phyloP scores from a whole-genome alignment of 2,888 invertebrate species.

The Drosophila recens region DNA sequence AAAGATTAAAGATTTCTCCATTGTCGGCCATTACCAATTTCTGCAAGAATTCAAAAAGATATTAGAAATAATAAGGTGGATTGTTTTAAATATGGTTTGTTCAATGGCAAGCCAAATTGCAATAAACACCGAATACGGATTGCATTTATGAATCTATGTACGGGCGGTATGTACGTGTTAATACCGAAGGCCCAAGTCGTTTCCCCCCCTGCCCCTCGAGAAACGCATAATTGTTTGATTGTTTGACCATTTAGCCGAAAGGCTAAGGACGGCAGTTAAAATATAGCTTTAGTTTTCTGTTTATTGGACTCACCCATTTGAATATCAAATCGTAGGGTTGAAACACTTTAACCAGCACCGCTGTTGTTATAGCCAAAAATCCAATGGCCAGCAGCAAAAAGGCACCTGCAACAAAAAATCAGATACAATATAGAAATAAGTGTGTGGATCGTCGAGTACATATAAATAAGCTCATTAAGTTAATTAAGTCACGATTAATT shows the following conservation, averaged over 20 bases:
- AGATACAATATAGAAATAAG: constrained; percentile 19
- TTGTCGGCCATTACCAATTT: constrained; percentile 90
- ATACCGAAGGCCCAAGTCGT: constrained; percentile 41
- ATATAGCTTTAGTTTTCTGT: constrained; percentile 39
- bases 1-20: constrained; percentile 93
- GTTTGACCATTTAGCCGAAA: constrained; percentile 48
- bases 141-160: constrained; percentile 32
- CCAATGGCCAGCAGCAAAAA: constrained; percentile 90
- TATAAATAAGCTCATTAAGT: constrained; percentile 67
- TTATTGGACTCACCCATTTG: constrained; percentile 87
- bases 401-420: constrained; percentile 88
- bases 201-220: not conserved
- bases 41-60: constrained; percentile 84
- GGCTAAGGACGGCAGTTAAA: constrained; percentile 63
- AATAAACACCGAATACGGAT: constrained; percentile 35
- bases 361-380: constrained; percentile 88
- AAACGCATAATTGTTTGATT: constrained; percentile 43
- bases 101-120: constrained; percentile 45
- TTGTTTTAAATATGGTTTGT: constrained; percentile 14
- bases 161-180: constrained; percentile 22
- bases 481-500: constrained; percentile 55
- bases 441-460: constrained; percentile 46
- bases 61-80: not conserved
- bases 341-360: constrained; percentile 88
- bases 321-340: constrained; percentile 92